phyloP scores from a whole-genome alignment of 2,888 invertebrate species.

The Heliconius ismenius region DNA sequence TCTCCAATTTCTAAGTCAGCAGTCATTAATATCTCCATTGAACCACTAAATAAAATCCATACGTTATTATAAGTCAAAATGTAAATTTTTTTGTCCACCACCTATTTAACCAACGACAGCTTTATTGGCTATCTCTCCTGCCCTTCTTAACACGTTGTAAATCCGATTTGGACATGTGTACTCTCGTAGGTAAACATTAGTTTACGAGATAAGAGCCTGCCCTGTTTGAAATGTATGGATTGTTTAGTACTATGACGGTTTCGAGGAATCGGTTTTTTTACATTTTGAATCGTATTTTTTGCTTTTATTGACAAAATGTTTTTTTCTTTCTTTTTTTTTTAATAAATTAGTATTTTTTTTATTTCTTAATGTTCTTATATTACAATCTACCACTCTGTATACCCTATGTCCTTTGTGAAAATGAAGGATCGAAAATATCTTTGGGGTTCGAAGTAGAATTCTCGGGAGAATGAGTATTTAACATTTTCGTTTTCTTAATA shows the following conservation, averaged over 20 bases:
- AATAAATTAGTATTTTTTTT: background rate
- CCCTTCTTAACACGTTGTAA: constrained; percentile 62
- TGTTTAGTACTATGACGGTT: constrained; percentile 46
- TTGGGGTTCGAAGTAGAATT: no score
- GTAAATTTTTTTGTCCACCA: background rate
- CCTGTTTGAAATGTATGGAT: constrained; percentile 66
- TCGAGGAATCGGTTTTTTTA: constrained; percentile 36
- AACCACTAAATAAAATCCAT: no score
- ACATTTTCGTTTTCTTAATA: no score
- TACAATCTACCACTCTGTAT: no score
- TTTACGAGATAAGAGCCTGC: constrained; percentile 69
- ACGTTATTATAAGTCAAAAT: no score
- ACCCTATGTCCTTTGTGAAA: no score
- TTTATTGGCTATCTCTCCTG: constrained; percentile 59
- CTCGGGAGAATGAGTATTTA: no score
- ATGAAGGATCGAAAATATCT: no score
- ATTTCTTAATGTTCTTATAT: background rate
- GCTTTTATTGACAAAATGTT: background rate
- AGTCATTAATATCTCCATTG: no score
- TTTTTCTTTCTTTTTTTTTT: background rate
- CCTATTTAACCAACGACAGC: constrained; percentile 13
- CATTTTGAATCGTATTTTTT: background rate
- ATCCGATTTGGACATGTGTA: constrained; percentile 80
- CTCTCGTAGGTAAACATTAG: constrained; percentile 72
- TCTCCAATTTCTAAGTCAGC: no score